Conservation (phyloP, 1,140 invertebrate species). For the Drosophila navojoa region DNA sequence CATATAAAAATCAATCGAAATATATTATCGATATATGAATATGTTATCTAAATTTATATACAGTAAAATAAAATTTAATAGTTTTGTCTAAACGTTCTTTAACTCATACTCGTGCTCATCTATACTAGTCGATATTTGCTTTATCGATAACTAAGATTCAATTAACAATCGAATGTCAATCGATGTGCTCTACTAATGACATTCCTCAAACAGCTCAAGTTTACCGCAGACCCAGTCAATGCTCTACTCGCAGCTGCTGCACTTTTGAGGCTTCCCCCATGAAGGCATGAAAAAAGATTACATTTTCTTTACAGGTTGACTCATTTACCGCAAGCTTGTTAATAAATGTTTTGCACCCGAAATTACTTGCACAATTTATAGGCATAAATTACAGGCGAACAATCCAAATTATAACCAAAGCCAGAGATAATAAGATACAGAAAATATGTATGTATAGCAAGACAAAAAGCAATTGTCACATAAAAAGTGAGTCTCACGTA, state of each 20-base stretch:
- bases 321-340: constrained; percentile 47
- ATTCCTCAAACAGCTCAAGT: not conserved
- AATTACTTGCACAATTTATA: constrained; percentile 77
- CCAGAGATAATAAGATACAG: constrained; percentile 52
- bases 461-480: constrained; percentile 80
- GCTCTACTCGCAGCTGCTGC: constrained; percentile 5
- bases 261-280: constrained; percentile 49
- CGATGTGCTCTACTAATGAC: not conserved
- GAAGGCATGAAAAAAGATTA: not conserved
- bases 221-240: not conserved
- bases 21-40: too few relatives aligned
- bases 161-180: not conserved
- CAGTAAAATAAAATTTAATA: too few relatives aligned
- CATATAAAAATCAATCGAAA: too few relatives aligned
- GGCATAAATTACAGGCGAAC: constrained; percentile 70
- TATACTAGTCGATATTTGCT: not conserved
- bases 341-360: constrained; percentile 59
- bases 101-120: too few relatives aligned
- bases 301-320: constrained; percentile 16
- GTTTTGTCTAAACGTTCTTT: too few relatives aligned
- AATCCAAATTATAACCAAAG: constrained; percentile 55
- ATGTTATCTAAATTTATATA: too few relatives aligned
- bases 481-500: constrained; percentile 80
- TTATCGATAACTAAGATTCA: not conserved
- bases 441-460: constrained; percentile 55